These are phyloP conservation scores for Cyrtorhinus lividipennis DNA, from an alignment of 1,140 invertebrate genomes.

Conservation along the genomic window DNA sequence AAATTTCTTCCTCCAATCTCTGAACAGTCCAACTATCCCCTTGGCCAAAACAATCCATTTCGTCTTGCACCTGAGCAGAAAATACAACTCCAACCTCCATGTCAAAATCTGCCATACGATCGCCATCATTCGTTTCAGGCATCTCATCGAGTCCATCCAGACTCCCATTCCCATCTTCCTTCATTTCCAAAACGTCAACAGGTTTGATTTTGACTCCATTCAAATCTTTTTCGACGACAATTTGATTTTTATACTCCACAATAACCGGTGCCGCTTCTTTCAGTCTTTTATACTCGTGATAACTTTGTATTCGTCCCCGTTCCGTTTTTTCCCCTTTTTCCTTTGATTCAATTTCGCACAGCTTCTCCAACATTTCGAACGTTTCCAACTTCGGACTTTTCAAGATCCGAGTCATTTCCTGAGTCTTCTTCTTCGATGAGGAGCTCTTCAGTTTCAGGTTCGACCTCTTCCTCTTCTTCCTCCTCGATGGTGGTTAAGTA, in stretches of 20 bases:
- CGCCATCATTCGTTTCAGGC: too few relatives aligned
- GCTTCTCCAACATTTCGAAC: slow-evolving; percentile 19
- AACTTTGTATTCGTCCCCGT: slow-evolving; percentile 12
- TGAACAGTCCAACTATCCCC: too few relatives aligned
- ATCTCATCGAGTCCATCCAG: background rate
- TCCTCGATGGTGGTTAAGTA: background rate
- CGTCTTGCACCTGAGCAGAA: too few relatives aligned
- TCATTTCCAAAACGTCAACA: background rate
- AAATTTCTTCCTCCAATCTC: background rate
- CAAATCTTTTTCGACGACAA: background rate
- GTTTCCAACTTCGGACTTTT: slow-evolving; percentile 18
- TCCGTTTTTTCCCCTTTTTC: background rate
- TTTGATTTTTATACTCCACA: slow-evolving; percentile 4
- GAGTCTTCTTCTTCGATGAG: slow-evolving; percentile 14
- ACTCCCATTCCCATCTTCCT: background rate
- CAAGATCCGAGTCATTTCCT: slow-evolving; percentile 17
- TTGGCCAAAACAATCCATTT: too few relatives aligned
- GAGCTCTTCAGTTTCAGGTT: background rate
- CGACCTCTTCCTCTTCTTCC: slow-evolving; percentile 16
- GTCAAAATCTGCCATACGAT: too few relatives aligned
- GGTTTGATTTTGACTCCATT: slow-evolving; percentile 9
- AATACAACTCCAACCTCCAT: too few relatives aligned
- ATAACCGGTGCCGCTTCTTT: background rate
- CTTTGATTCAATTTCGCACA: slow-evolving; percentile 9
- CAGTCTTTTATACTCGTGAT: slow-evolving; percentile 15